phyloP scores from a whole-genome alignment of 2,888 invertebrate species.

The Xanthia togata region DNA sequence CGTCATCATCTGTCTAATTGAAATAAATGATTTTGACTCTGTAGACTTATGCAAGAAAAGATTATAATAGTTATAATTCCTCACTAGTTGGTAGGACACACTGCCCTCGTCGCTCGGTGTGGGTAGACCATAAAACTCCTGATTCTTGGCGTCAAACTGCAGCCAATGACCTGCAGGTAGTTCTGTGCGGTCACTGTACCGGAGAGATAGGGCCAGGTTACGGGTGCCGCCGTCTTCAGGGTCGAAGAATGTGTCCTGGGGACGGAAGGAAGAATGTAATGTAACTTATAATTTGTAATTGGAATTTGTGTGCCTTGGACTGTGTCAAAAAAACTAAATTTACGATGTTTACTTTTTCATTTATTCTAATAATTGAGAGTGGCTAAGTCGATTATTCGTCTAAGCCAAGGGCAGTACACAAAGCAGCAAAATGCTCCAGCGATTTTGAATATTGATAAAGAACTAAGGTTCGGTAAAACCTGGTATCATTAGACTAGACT shows the following conservation, averaged over 20 bases:
- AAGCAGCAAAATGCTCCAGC: background rate
- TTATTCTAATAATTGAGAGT: background rate
- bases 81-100: slow-evolving; percentile 93
- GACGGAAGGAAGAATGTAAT: background rate
- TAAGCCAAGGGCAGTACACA: background rate
- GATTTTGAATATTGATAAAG: background rate
- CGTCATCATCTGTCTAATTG: too few relatives aligned
- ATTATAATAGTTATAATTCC: background rate
- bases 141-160: slow-evolving; percentile 96
- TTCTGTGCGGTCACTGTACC: slow-evolving; percentile 93
- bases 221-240: slow-evolving; percentile 95
- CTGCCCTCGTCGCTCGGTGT: slow-evolving; percentile 93
- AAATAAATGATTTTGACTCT: background rate
- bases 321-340: background rate
- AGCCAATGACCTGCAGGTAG: slow-evolving; percentile 94
- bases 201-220: slow-evolving; percentile 93
- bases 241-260: slow-evolving; percentile 97
- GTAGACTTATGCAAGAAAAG: background rate
- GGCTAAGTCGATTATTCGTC: background rate
- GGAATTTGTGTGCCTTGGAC: background rate
- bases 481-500: background rate
- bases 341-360: background rate
- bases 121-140: slow-evolving; percentile 97
- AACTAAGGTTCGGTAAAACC: background rate
- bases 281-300: background rate